A percentile compares a stretch with the other conserved stretches of the same genome.
Conservation (phyloP, 2,888 invertebrate genomes). For the Cheilosia grossa region DNA sequence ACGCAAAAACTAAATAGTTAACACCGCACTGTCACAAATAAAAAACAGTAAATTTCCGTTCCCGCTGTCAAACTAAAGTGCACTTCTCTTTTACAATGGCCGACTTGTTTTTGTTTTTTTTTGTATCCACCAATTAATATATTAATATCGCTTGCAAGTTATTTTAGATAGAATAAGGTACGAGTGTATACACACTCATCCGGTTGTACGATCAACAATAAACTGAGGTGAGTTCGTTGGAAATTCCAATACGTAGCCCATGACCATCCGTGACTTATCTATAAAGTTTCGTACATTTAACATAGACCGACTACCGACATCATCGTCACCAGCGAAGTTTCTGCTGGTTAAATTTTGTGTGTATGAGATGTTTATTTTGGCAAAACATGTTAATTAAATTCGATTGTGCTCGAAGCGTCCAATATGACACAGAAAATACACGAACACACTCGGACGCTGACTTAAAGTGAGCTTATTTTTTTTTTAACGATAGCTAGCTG, state of each 20-base stretch:
- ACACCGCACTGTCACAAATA: constrained; percentile 25
- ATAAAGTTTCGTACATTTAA: constrained; percentile 19
- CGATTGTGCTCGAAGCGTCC: not conserved
- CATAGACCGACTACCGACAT: not conserved
- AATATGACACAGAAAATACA: not conserved
- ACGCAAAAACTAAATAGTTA: not conserved
- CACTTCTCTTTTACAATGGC: not conserved
- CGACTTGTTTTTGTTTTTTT: not conserved
- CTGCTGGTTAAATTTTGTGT: not conserved
- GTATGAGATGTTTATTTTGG: constrained; percentile 2
- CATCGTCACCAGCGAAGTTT: not conserved
- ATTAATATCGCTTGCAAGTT: constrained; percentile 10
- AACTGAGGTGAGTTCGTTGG: constrained; percentile 54
- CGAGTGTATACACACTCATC: constrained; percentile 32
- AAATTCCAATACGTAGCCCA: constrained; percentile 10
- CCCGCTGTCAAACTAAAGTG: not conserved
- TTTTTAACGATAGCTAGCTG: not conserved
- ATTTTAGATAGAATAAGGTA: not conserved
- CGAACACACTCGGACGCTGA: not conserved
- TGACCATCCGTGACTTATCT: constrained; percentile 13
- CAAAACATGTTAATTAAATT: constrained; percentile 26
- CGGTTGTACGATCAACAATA: constrained; percentile 32
- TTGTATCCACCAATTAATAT: constrained; percentile 1
- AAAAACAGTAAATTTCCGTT: not conserved
- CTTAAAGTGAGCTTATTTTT: not conserved